Conservation (phyloP, 1,140 invertebrate genomes). For the Dendrolimus kikuchii region DNA sequence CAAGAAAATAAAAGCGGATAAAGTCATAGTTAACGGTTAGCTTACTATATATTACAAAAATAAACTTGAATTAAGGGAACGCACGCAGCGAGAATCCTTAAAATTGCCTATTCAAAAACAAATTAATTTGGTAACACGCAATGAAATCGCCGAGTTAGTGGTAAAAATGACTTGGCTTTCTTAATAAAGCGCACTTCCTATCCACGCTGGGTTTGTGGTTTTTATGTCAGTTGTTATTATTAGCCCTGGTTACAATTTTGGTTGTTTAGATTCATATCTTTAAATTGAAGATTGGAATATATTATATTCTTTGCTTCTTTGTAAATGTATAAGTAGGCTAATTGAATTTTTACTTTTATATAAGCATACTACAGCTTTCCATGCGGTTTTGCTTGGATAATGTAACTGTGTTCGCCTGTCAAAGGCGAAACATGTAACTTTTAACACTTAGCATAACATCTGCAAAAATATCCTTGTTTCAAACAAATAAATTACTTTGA, state of each 20-base stretch:
- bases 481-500: too few species aligned
- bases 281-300: conserved; percentile 7
- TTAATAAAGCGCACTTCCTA: conserved; percentile 41
- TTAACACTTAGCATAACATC: too few species aligned
- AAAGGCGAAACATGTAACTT: too few species aligned
- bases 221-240: conserved; percentile 33
- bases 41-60: too few species aligned
- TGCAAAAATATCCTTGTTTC: too few species aligned
- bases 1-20: too few species aligned
- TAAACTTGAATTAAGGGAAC: too few species aligned
- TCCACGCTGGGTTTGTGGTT: conserved; percentile 35
- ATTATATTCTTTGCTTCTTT: conserved; percentile 3
- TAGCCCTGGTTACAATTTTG: conserved; percentile 21
- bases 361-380: background rate
- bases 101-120: conserved; percentile 42
- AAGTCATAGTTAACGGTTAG: too few species aligned
- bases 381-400: too few species aligned
- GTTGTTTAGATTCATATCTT: conserved; percentile 21
- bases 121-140: conserved; percentile 63
- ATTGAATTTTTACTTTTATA: background rate
- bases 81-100: conserved; percentile 27
- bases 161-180: conserved; percentile 50
- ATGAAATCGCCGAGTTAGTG: conserved; percentile 45
- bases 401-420: too few species aligned
- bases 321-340: too few species aligned